Conservation (phyloP, 2,888 invertebrate genomes). For the Portevinia maculata region DNA sequence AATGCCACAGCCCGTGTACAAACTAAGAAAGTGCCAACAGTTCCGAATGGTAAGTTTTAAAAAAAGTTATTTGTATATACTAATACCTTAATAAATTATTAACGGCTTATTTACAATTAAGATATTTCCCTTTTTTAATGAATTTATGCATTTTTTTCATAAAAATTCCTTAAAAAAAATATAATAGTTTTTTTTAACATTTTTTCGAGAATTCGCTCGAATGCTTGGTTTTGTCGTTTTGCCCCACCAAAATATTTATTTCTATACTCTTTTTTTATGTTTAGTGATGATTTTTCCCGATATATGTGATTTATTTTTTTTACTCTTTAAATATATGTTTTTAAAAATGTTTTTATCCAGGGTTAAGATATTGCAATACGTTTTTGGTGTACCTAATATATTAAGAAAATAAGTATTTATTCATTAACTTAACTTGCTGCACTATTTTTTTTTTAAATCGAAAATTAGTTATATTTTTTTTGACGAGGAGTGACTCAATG, state of each 20-base stretch:
- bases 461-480: neutral
- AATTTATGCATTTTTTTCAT: conserved; percentile 26
- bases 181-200: neutral
- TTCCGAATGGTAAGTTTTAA: conserved; percentile 92
- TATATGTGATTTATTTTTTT: conserved; percentile 22
- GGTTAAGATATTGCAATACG: conserved; percentile 27
- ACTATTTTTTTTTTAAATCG: conserved; percentile 5
- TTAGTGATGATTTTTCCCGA: neutral
- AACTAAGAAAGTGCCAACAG: conserved; percentile 95
- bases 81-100: conserved; percentile 44
- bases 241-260: neutral
- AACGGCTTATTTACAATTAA: conserved; percentile 29
- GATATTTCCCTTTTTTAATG: conserved; percentile 11
- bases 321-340: neutral
- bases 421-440: conserved; percentile 57
- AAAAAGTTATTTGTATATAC: conserved; percentile 42
- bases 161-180: neutral
- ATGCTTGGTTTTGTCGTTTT: conserved; percentile 51
- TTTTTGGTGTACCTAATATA: conserved; percentile 9
- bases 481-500: too few species aligned
- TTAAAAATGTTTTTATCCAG: conserved; percentile 4
- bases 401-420: conserved; percentile 6
- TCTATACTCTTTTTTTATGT: conserved; percentile 18
- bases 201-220: conserved; percentile 21
- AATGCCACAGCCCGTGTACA: conserved; percentile 99